Base-by-base conservation (phyloP, 2,113 vertebrate genomes). In the Struthidea cinerea region DNA sequence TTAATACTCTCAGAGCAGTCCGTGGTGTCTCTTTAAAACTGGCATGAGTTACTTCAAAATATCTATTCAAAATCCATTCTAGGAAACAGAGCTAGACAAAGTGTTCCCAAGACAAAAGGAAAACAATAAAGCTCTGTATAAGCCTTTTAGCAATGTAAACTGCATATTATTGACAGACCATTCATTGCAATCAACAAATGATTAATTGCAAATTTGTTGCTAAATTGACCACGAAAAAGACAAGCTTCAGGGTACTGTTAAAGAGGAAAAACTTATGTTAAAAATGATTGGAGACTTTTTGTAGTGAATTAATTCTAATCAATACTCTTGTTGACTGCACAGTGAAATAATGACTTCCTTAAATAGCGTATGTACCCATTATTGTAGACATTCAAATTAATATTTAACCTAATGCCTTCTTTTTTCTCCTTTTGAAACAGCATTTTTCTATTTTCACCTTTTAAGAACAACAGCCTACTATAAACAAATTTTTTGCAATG, bases 171-270 rank as follows among this genome's bases (percentile, higher is more conserved):
- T 80, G 97, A 97, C 97, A 98, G 94, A 96, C 86, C 94, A 97
- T 97, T 98, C 97, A 97, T 94, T 97, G 96, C 93, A 96, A 98
- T 97, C 97, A 97, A 95, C 91, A 97, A 97, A 97, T 98, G 97
- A 98, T 98, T 98, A 97, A 98, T 98, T 98, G 96, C 95, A 98
- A 98, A 98, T 97, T 97, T 98, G 96, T 97, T 97, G 96, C 94
- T 98, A 98, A 98, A 97, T 96, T 98, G 97, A 97, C 97, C 93
- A 94, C 81, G 9, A 96, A 94, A 94, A 92, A 94, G 70, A 96
- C 67, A 97, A 95, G 96, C 93, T 97, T 96, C 96, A 93, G 92
- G 92, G 77, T 90, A 96, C 94, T 84, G 94, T 95, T 97, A 96
- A 96, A 97, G 84, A 97, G 82, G 88, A 96, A 97, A 97, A 98